Conservation (phyloP, 2,797 vertebrate species). For the Alca torda region DNA sequence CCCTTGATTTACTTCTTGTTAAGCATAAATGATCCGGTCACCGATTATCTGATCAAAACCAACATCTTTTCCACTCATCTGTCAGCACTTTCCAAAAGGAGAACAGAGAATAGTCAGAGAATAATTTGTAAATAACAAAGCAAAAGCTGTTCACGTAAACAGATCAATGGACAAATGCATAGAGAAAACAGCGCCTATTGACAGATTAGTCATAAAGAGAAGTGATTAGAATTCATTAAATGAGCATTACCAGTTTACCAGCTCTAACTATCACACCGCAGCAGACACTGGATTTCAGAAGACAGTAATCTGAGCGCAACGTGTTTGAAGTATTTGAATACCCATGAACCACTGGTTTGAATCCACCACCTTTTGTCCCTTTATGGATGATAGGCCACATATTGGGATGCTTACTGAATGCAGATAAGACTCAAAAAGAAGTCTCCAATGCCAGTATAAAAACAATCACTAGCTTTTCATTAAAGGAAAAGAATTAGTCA, state of each 20-base stretch:
- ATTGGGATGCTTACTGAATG: neutral
- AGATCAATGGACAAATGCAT: conserved; percentile 5
- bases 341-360: neutral
- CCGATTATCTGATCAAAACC: neutral
- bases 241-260: neutral
- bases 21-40: neutral
- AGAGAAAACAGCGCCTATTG: neutral
- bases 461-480: neutral
- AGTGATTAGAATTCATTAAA: conserved; percentile 27
- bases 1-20: neutral
- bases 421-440: neutral
- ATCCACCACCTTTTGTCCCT: neutral
- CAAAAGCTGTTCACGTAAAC: neutral
- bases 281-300: neutral
- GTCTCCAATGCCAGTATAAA: neutral
- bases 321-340: neutral
- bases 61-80: neutral
- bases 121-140: conserved; percentile 19
- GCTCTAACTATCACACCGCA: neutral
- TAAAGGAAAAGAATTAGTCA: neutral
- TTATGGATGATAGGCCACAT: neutral
- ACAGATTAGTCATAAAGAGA: conserved; percentile 7
- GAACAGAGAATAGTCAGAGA: neutral
- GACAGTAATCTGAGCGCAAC: neutral
- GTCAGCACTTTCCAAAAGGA: neutral